Evolutionary conservation across 2,113 vertebrate species (phyloP), one percentile per base, ranked within the genome.

Genomic region (Sula dactylatra): DNA sequence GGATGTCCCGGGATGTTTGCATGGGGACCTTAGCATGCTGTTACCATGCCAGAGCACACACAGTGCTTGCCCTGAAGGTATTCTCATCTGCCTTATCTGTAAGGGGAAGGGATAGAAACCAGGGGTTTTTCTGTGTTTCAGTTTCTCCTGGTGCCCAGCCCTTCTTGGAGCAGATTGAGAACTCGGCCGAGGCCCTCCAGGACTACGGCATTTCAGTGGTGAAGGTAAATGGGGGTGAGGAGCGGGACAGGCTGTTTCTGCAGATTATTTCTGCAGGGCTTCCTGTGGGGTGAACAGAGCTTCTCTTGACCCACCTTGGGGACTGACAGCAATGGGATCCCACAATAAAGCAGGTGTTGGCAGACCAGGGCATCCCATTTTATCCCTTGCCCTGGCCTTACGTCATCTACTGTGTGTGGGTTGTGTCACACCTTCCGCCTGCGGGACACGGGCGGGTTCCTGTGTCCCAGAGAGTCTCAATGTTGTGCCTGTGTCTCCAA

Each of bases 181-280:
- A 98, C 92, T 99, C 99, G 1, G 98, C 97, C 6, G 98, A 98
- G 55, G 98, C 95, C 15, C 98, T 99, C n/a, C 98, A 98, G 91
- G 99, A 99, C 78, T 99, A 99, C 56, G 99, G 99, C 6, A 97
- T 99, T 86, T 98, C 98, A 1, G 99, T 99, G 87, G 98, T 98
- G 70, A 99, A 99, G 99, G 99, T 99, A 97, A 93, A 78, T 6
- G 27, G 25, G 67, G 26, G 49, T 0, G 4, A 80, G 67, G 72
- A 49, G 27, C 0, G 2, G 66, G 61, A 44, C 27, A 42, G n/a
- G 44, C 18, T 55, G 1, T 65, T 77, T 55, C 52, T 58, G 36
- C 32, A 58, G 49, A 26, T 72, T 34, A 15, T 89, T 66, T 67
- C 59, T 65, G 36, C 25, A 45, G 58, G 25, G 10, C 8, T 84